A percentile compares a stretch with the other conserved stretches of the same genome.
Conservation (phyloP, 1,140 invertebrate genomes). For the Choristoneura fumiferana region DNA sequence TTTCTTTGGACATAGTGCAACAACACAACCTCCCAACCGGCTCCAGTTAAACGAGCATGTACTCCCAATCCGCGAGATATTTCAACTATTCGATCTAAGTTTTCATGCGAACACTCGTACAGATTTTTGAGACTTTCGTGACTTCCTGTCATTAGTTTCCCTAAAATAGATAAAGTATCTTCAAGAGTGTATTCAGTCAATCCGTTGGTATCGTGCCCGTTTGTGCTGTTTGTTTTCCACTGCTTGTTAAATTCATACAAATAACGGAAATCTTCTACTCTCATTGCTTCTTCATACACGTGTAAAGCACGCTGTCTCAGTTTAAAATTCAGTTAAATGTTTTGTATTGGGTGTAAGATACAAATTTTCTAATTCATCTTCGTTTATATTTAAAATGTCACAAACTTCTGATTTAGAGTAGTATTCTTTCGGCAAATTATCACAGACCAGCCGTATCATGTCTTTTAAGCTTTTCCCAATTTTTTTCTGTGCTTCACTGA, state of each 20-base stretch:
- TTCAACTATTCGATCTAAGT: constrained; percentile 91
- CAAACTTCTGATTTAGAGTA: constrained; percentile 90
- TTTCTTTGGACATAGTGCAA: constrained; percentile 87
- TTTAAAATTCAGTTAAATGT: constrained; percentile 86
- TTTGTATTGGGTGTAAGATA: constrained; percentile 86
- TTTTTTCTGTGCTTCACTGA: constrained; percentile 86
- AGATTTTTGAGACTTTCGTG: constrained; percentile 91
- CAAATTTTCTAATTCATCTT: constrained; percentile 82
- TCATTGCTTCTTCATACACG: constrained; percentile 91
- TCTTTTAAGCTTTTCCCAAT: constrained; percentile 82
- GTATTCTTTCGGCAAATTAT: constrained; percentile 82
- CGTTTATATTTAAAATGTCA: constrained; percentile 81
- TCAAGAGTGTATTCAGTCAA: constrained; percentile 48
- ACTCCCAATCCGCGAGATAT: constrained; percentile 85
- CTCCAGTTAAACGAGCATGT: constrained; percentile 95
- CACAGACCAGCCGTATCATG: constrained; percentile 83
- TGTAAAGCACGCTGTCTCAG: constrained; percentile 92
- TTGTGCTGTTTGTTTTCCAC: constrained; percentile 74
- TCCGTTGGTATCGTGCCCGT: constrained; percentile 62
- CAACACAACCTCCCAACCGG: constrained; percentile 97
- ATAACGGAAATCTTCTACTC: constrained; percentile 88
- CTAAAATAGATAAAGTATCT: constrained; percentile 82
- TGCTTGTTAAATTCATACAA: constrained; percentile 80
- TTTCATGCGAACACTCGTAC: constrained; percentile 96
- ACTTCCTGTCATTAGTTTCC: constrained; percentile 92